Conservation (phyloP, 1,140 invertebrate genomes). For the Euwallacea similis region DNA sequence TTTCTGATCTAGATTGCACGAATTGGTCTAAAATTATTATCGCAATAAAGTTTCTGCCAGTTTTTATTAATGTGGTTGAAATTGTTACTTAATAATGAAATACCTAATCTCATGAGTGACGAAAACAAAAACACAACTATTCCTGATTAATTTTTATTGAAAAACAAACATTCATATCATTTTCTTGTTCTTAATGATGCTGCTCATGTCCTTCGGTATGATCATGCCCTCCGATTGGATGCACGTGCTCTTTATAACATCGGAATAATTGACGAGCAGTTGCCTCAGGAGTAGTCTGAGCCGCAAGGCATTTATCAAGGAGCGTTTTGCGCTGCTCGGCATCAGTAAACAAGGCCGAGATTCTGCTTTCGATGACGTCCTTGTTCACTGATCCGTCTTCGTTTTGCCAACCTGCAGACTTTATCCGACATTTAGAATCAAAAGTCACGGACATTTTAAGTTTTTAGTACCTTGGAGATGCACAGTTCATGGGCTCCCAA, state of each 20-base stretch:
- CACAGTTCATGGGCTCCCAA: slow-evolving; percentile 16
- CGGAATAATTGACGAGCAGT: slow-evolving; percentile 11
- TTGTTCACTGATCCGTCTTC: slow-evolving; percentile 24
- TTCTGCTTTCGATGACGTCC: slow-evolving; percentile 5
- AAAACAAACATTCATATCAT: no score
- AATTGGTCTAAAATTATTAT: no score
- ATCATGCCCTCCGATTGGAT: background rate
- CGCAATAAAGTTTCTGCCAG: no score
- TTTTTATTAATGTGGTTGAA: no score
- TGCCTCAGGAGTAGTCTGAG: slow-evolving; percentile 7
- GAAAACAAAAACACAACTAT: no score
- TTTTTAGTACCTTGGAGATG: slow-evolving; percentile 20
- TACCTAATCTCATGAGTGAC: no score
- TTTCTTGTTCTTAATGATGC: no score
- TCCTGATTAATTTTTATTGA: no score
- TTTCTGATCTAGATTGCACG: no score
- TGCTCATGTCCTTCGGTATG: no score
- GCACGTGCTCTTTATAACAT: slow-evolving; percentile 10
- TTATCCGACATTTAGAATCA: background rate
- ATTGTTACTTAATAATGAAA: no score
- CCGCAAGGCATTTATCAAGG: background rate
- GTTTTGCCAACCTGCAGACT: slow-evolving; percentile 25
- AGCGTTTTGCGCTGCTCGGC: background rate
- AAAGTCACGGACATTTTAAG: background rate
- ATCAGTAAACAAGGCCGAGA: background rate